phyloP scores from a whole-genome alignment of 2,113 vertebrate genomes.

The Callaeas wilsoni region DNA sequence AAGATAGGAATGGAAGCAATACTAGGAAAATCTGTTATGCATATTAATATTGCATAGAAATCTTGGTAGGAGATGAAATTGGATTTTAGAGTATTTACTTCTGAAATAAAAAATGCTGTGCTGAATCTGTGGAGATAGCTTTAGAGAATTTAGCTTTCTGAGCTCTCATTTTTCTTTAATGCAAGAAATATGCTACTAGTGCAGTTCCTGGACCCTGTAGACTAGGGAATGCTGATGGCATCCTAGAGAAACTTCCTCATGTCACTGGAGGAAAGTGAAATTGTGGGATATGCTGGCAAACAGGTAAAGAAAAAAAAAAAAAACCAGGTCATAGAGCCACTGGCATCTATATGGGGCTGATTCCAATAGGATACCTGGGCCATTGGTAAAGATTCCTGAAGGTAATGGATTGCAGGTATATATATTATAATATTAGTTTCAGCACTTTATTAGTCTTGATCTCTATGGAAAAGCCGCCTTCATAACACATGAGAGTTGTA shows the following conservation, averaged over 20 bases:
- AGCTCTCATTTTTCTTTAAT: not conserved
- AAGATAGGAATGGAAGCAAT: not conserved
- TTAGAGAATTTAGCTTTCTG: not conserved
- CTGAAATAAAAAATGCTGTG: not conserved
- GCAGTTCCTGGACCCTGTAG: not conserved
- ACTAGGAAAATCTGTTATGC: not conserved
- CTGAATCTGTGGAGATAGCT: not conserved
- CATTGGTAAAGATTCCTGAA: not conserved
- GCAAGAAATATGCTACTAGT: not conserved
- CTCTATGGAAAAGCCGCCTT: not conserved
- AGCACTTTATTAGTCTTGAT: not conserved
- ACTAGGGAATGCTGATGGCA: not conserved
- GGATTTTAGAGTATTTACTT: conserved; percentile 3
- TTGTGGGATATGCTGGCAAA: not conserved
- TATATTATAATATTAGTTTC: not conserved
- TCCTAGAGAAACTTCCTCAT: not conserved
- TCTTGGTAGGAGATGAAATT: not conserved
- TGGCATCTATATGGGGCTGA: not conserved
- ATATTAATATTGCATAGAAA: not conserved
- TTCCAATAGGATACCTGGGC: not conserved
- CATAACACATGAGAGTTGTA: not conserved
- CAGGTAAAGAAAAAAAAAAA: not conserved
- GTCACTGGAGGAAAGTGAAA: not conserved
- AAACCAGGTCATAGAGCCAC: too few species aligned
- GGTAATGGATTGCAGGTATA: not conserved